phyloP scores from a whole-genome alignment of 2,113 vertebrate genomes.

The Dipodomys merriami region DNA sequence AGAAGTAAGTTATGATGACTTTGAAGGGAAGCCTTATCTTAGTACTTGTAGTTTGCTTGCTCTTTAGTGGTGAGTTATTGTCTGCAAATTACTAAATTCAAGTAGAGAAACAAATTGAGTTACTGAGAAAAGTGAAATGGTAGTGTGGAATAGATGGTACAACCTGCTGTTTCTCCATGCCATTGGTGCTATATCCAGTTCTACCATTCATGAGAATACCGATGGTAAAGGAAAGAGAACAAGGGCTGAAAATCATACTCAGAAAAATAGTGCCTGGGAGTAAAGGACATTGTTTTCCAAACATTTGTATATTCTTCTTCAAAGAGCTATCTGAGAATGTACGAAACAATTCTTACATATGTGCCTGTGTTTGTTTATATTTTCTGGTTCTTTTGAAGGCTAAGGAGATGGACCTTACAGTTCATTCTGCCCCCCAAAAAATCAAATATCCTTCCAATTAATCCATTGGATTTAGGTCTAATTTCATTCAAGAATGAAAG shows the following conservation, averaged over 20 bases:
- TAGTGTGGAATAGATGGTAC: background rate
- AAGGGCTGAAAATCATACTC: background rate
- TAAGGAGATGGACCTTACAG: background rate
- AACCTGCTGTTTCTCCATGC: background rate
- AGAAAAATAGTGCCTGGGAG: background rate
- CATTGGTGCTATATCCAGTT: background rate
- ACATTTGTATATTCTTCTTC: background rate
- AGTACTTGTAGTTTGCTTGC: background rate
- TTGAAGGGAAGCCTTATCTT: slow-evolving; percentile 8
- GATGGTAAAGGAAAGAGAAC: background rate
- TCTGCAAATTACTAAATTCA: background rate
- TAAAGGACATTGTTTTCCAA: background rate
- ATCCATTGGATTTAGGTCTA: background rate
- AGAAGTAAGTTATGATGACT: background rate
- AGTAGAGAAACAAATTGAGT: slow-evolving; percentile 12
- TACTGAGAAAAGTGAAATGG: slow-evolving; percentile 3
- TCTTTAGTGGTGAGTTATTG: background rate
- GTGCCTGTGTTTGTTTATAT: background rate
- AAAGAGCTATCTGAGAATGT: background rate
- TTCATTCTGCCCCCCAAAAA: background rate
- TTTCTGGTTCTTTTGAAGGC: background rate
- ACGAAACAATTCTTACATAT: background rate
- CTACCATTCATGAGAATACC: background rate
- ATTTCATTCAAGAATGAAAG: background rate
- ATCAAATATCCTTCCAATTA: background rate